Percentiles rank a stretch among this genome's conserved stretches.
These are phyloP conservation scores for Pammene aurita DNA, from an alignment of 2,888 invertebrate genomes.

Conservation along the genomic window DNA sequence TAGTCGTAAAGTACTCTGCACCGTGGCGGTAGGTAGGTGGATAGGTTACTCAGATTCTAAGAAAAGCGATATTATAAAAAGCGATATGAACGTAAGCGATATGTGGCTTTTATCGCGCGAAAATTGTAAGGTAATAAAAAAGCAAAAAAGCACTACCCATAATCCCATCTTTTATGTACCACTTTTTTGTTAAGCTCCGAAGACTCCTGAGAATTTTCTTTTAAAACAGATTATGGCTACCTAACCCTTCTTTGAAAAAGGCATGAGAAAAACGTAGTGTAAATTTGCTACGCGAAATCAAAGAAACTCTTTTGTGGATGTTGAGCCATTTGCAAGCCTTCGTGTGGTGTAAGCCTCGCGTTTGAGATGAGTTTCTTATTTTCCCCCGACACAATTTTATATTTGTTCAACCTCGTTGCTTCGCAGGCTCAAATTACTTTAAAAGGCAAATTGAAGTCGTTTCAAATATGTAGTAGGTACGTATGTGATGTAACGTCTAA, in stretches of 20 bases:
- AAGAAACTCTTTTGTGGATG: conserved; percentile 22
- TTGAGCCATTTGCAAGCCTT: not conserved
- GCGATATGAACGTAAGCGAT: no score
- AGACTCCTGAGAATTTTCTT: conserved; percentile 11
- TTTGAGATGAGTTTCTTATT: not conserved
- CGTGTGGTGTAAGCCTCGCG: not conserved
- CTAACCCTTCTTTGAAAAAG: conserved; percentile 20
- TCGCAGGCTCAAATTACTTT: not conserved
- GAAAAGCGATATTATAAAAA: no score
- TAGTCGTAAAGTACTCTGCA: no score
- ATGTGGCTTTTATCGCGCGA: no score
- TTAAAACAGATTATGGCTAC: conserved; percentile 33
- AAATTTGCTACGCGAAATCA: conserved; percentile 21
- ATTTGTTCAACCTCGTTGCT: not conserved
- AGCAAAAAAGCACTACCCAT: no score
- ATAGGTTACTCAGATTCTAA: no score
- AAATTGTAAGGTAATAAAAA: no score
- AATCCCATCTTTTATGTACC: conserved; percentile 1
- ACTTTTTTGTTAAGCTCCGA: conserved; percentile 7
- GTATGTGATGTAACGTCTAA: no score
- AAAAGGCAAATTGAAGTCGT: no score
- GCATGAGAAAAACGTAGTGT: conserved; percentile 9
- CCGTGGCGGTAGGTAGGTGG: no score
- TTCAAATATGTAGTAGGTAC: no score
- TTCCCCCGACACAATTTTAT: not conserved